Evolutionary conservation across 53 echinoderm and acorn worm genomes (phyloP), one percentile per base, ranked within the genome.

Genomic region (Zoroaster sp.): DNA sequence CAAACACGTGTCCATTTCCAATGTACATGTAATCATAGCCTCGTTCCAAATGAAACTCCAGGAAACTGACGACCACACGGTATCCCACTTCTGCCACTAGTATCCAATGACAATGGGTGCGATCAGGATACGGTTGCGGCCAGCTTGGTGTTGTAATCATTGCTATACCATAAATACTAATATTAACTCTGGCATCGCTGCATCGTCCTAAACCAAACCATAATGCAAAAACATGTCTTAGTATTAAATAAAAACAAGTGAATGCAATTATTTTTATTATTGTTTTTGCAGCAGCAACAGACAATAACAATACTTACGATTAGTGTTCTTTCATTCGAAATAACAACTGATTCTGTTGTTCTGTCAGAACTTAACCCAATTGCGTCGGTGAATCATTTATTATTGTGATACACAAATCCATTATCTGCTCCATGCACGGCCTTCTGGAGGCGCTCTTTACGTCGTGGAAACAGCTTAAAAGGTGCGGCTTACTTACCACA

Each of bases 21-120:
- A 39, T 39, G 35, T 34, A 41, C n/a, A 81, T 31, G 43, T 13
- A 67, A 37, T 81, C 81, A 40, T 81, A 67, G 0, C 15, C 7
- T 4, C 66, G 25, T 32, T 67, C 81, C 41, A 67, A 39, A 5
- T 36, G 11, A 33, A 81, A 67, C 67, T 81, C 81, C 7, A 28
- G 13, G 25, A 81, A 81, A 7, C 25, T 65, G 13, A 81, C 3
- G 11, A 66, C 34, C n/a, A 81, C 34, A 20, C 66, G 13, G 31
- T 42, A 67, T 67, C 81, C 81, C 45, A 67, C 81, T 44, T 81
- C 81, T 81, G 81, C 68, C 32, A 81, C 68, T 41, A 81, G 28
- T 30, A 81, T 6, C 81, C 81, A 81, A 11, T 59, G 63, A 59
- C 63, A 59, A 8, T 59, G 63, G 2, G 63, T 59, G 2, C 63